Base-by-base conservation (phyloP, 2,797 vertebrate species). In the Malacoraja senta region DNA sequence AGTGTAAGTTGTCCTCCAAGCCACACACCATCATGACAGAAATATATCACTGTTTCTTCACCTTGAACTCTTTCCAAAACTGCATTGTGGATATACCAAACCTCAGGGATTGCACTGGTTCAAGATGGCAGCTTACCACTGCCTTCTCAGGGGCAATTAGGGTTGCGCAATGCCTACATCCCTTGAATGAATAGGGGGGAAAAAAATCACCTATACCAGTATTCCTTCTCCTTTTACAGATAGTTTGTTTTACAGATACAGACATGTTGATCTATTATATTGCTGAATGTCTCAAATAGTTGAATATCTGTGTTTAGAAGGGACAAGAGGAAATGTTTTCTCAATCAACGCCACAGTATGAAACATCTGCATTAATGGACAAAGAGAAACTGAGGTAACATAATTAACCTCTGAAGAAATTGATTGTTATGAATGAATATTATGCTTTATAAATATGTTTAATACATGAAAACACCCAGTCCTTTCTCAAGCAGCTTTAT, bases 251-350 rank as follows among this genome's bases (percentile, higher is more conserved):
- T n/a, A n/a, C n/a, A n/a, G n/a, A n/a, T n/a, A n/a, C n/a, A n/a
- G n/a, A n/a, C n/a, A 53, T 53, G 44, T 53, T 53, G 44, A 53
- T 32, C 1, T 32, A 32, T 8, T 65, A n/a, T 65, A 53, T 88
- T 8, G 3, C 32, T 35, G 15, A 78, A 32, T 78, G 15, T 3
- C 77, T 79, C 77, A 3, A 79, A 35, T 24, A 78, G 32, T 79
- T 79, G 32, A 79, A 38, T 63, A 1, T 71, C 19, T 93, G 53
- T 93, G 10, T 94, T 93, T 93, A 98, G 98, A 97, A 95, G 94
- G 96, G 97, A 38, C 97, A 98, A 93, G 96, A 96, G 94, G 96
- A 98, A 94, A 94, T 95, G 61, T 95, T 97, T 3, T 97, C 97
- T 93, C 96, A 95, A 94, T 96, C 97, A 19, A 68, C 96, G 93